Base-by-base conservation (phyloP, 2,797 vertebrate species). In the Cuniculus paca region DNA sequence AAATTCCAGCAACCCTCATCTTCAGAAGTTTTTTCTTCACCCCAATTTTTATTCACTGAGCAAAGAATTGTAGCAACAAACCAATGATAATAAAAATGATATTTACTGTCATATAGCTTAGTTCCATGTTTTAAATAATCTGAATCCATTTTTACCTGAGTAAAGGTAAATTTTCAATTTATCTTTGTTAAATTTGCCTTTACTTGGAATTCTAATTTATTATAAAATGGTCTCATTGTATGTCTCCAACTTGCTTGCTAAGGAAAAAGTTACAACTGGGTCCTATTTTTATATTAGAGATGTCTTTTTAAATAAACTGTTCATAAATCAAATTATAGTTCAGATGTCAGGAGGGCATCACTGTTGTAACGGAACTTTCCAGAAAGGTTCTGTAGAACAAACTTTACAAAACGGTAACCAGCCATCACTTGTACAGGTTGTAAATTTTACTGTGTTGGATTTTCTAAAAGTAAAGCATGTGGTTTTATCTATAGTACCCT, bases 71-170 rank as follows among this genome's bases (percentile, higher is more conserved):
- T 28, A 91, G 75, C 12, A 87, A 72, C 13, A 80, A 75, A 61
- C 85, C 24, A 74, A 82, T 95, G n/a, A 86, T 14, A 50, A 75
- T 60, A 19, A 83, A 75, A 31, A 82, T 94, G 24, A 86, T 19
- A 50, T 70, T 50, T 61, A 90, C 83, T 88, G 14, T 79, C 58
- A 56, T 24, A 48, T 68, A 82, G 13, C 79, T 94, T 72, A 26
- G 19, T 54, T 95, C 79, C 39, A n/a, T 63, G 63, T 88, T 95
- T 95, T 95, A 95, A 83, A 39, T 88, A 81, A 42, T n/a, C 61
- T 17, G 28, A 84, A 90, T 93, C 22, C 24, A 58, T 84, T 96
- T 93, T 96, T 60, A 94, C 52, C 6, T 77, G 17, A 50, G 22
- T 42, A 92, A 94, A 85, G 65, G 31, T 60, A 58, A 80, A 42